Percentiles rank a stretch among this genome's conserved stretches.
phyloP scores from a whole-genome alignment of 2,888 invertebrate species.

The Tridacna gigas region DNA sequence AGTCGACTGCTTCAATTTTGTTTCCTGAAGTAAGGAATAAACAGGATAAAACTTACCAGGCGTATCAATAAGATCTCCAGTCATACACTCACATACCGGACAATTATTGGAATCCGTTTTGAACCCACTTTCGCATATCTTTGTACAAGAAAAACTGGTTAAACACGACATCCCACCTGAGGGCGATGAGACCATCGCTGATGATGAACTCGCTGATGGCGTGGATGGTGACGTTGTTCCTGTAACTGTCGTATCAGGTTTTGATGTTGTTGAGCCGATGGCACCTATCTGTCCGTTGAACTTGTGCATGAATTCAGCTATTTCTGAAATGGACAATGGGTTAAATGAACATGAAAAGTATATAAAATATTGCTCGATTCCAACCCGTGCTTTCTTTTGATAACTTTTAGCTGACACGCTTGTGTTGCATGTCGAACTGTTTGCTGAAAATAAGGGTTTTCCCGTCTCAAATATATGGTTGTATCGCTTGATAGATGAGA shows the following conservation, averaged over 20 bases:
- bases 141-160: slow-evolving; percentile 56
- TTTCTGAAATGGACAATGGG: slow-evolving; percentile 12
- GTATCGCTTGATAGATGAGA: no score
- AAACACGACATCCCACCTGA: slow-evolving; percentile 32
- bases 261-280: neutral
- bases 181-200: slow-evolving; percentile 5
- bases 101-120: slow-evolving; percentile 55
- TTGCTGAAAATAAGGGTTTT: no score
- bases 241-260: neutral
- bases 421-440: no score
- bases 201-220: neutral
- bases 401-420: no score
- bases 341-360: neutral
- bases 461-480: no score
- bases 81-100: slow-evolving; percentile 64
- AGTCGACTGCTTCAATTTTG: no score
- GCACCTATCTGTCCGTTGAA: slow-evolving; percentile 26
- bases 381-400: no score
- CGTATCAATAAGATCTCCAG: slow-evolving; percentile 21
- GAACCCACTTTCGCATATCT: slow-evolving; percentile 60
- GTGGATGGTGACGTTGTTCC: neutral
- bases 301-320: slow-evolving; percentile 33
- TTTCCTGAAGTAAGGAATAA: no score
- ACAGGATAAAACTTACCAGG: slow-evolving; percentile 33
- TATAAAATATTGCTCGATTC: neutral